Conservation (phyloP, 2,888 invertebrate species). For the Anthrax anthrax region DNA sequence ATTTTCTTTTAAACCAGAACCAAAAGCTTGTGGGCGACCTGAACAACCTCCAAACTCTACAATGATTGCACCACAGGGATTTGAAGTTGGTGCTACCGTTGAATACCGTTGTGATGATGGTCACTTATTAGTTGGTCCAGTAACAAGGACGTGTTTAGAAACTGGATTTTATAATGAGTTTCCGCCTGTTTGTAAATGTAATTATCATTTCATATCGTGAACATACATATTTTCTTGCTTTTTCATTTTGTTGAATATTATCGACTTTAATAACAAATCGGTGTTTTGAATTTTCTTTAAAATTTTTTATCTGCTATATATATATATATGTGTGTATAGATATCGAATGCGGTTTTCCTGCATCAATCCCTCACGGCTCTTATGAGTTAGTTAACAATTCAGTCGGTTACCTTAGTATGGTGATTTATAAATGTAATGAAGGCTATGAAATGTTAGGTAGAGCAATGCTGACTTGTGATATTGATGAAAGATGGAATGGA, state of each 20-base stretch:
- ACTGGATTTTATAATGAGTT: conserved; percentile 90
- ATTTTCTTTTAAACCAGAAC: conserved; percentile 41
- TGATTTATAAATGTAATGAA: conserved; percentile 66
- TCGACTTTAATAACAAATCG: background rate
- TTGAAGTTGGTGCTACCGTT: conserved; percentile 68
- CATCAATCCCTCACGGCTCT: conserved; percentile 67
- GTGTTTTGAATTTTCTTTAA: background rate
- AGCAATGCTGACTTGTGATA: conserved; percentile 72
- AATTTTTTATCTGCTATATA: background rate
- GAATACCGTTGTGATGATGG: conserved; percentile 77
- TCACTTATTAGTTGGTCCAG: conserved; percentile 74
- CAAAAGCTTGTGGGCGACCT: conserved; percentile 79
- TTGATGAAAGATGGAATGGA: conserved; percentile 87
- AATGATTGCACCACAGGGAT: conserved; percentile 57
- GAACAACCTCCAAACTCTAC: conserved; percentile 90
- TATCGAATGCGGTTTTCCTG: conserved; percentile 81
- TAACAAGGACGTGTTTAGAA: conserved; percentile 67
- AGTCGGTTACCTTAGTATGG: conserved; percentile 73
- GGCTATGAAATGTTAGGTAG: conserved; percentile 79
- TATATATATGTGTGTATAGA: conserved; percentile 37
- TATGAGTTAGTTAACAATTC: conserved; percentile 73
- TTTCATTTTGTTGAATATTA: no score
- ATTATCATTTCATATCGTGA: conserved; percentile 27
- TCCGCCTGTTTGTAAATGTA: conserved; percentile 85
- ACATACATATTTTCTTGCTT: no score